Evolutionary conservation across 2,113 vertebrate species (phyloP).

Genomic region (Podarcis cretensis): DNA sequence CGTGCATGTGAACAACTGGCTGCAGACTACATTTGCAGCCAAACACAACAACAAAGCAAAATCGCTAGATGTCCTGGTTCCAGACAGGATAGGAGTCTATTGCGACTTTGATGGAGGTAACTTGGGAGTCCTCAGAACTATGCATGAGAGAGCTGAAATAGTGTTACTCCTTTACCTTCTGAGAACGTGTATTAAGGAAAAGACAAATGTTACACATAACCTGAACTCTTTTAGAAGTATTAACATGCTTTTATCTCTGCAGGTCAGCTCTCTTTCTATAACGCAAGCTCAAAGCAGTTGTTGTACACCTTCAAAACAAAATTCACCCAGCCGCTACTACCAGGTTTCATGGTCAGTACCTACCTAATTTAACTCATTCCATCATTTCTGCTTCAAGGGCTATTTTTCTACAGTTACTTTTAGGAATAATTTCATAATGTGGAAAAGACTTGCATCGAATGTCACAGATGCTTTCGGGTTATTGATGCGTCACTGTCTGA

Average conservation of each 20-base stretch:
- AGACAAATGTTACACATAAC: background rate
- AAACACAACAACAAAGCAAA: slow-evolving; percentile 95
- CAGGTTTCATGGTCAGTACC: slow-evolving; percentile 91
- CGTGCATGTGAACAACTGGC: slow-evolving; percentile 92
- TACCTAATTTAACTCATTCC: slow-evolving; percentile 9
- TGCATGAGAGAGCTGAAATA: background rate
- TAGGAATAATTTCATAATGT: background rate
- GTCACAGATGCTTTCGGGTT: background rate
- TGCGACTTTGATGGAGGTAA: slow-evolving; percentile 92
- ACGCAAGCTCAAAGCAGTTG: slow-evolving; percentile 85
- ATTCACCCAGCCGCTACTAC: slow-evolving; percentile 89
- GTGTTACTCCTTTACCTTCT: background rate
- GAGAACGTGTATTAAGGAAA: background rate
- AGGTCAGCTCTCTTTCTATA: slow-evolving; percentile 92
- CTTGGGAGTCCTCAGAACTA: background rate
- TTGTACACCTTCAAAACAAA: slow-evolving; percentile 90
- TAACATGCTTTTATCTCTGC: slow-evolving; percentile 48
- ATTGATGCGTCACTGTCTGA: background rate
- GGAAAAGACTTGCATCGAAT: background rate
- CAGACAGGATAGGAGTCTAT: slow-evolving; percentile 90
- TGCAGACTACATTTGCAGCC: slow-evolving; percentile 88
- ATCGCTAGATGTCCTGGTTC: slow-evolving; percentile 82
- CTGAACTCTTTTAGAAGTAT: background rate
- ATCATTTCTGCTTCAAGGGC: background rate
- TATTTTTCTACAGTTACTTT: background rate